Evolutionary conservation across 2,797 vertebrate species (phyloP), one percentile per base, ranked within the genome.

Genomic region (Danionella dracula): DNA sequence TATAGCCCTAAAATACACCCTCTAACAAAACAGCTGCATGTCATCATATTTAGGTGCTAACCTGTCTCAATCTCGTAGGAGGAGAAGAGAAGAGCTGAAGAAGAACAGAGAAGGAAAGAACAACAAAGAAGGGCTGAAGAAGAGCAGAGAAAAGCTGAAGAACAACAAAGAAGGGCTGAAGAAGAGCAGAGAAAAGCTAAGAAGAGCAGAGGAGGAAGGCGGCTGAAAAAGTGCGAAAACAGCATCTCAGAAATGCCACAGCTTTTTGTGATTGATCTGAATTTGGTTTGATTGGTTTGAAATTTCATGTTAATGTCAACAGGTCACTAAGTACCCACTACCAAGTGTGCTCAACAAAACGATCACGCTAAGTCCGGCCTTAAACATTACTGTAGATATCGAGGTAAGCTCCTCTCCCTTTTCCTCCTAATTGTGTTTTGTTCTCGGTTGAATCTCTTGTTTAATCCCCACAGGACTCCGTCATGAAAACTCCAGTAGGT

Each of bases 401-500:
- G 77, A 78, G 70, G 77, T 75, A 68, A 53, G 38, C 0, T 21
- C 2, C 5, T 34, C 29, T 15, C 2, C 6, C 4, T 21, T 41
- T 8, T 12, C 15, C 20, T 20, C 1, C 2, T 42, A 20, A 2
- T 55, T 4, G 4, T 4, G 35, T 15, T 38, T 27, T 13, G 8
- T 17, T 17, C 6, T 27, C 6, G 23, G 23, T 27, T 27, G 23
- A 49, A 49, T 10, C 19, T 13, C 0, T 50, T 41, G 0, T 17
- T 64, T 4, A 1, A 10, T 63, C 54, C 54, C 35, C 63, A 61
- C 68, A 85, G 88, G 32, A 31, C 5, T 82, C 82, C 0, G 68
- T 82, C 2, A 53, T 85, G 72, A 77, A 35, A 45, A 88, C 89
- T 0, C 88, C 88, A 4, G 71, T 77, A 1, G 77, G 81, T 58